Evolutionary conservation across 2,888 invertebrate genomes (phyloP).

Genomic region (Pachymerium ferrugineum): DNA sequence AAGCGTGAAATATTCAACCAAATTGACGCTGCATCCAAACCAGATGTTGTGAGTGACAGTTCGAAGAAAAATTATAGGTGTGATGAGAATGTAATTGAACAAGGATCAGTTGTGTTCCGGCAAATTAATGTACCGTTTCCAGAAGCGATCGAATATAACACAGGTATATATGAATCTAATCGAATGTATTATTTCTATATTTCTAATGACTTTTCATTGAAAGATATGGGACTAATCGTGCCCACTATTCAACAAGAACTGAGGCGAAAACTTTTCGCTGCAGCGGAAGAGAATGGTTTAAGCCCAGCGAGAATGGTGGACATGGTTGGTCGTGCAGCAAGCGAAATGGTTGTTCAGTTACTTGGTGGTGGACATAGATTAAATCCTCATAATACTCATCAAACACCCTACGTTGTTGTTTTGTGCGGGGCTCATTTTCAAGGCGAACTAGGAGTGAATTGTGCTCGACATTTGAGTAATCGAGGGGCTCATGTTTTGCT

Average conservation of each 20-base stretch:
- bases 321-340: conserved; percentile 73
- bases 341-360: conserved; percentile 75
- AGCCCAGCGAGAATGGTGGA: conserved; percentile 63
- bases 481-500: conserved; percentile 71
- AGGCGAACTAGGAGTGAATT: conserved; percentile 64
- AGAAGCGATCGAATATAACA: conserved; percentile 61
- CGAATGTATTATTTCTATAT: background rate
- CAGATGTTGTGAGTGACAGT: conserved; percentile 56
- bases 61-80: conserved; percentile 60
- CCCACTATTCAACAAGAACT: conserved; percentile 65
- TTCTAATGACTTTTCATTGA: background rate
- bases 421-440: conserved; percentile 63
- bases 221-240: conserved; percentile 72
- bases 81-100: conserved; percentile 76
- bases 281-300: conserved; percentile 63
- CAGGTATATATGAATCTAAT: conserved; percentile 47
- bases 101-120: conserved; percentile 59
- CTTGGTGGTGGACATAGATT: conserved; percentile 76
- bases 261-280: conserved; percentile 62
- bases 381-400: conserved; percentile 80
- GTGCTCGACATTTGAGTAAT: conserved; percentile 72
- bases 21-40: conserved; percentile 59
- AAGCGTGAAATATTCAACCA: conserved; percentile 74
- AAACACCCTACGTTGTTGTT: conserved; percentile 73
- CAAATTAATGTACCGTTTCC: conserved; percentile 67